Evolutionary conservation across 1,140 invertebrate species (phyloP).

Genomic region (Papilio glaucus): DNA sequence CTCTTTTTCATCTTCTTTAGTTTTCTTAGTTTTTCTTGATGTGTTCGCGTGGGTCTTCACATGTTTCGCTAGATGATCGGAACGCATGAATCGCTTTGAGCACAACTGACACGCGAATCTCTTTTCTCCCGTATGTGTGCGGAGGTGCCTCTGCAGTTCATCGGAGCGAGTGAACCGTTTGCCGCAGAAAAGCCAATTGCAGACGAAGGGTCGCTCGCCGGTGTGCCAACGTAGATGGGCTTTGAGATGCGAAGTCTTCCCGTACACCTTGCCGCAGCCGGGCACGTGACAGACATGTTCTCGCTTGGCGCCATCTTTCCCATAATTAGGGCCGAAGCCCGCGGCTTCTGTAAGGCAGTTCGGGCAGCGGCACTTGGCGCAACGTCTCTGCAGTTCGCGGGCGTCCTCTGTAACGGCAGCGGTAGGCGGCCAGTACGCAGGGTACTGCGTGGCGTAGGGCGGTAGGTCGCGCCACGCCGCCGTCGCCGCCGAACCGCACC

Average conservation of each 20-base stretch:
- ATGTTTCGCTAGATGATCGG: slow-evolving; percentile 94
- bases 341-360: slow-evolving; percentile 88
- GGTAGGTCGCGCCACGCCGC: slow-evolving; percentile 65
- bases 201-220: slow-evolving; percentile 90
- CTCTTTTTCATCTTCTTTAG: slow-evolving; percentile 71
- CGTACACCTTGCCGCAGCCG: slow-evolving; percentile 96
- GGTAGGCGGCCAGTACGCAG: slow-evolving; percentile 65
- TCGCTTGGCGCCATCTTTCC: slow-evolving; percentile 86
- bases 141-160: slow-evolving; percentile 91
- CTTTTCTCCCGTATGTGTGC: slow-evolving; percentile 93
- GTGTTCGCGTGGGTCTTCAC: slow-evolving; percentile 90
- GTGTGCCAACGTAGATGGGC: slow-evolving; percentile 94
- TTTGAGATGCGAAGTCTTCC: slow-evolving; percentile 95
- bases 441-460: slow-evolving; percentile 69
- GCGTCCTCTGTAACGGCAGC: slow-evolving; percentile 66
- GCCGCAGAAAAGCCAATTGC: slow-evolving; percentile 92
- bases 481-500: slow-evolving; percentile 62
- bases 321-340: slow-evolving; percentile 84
- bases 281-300: slow-evolving; percentile 95
- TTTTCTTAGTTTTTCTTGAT: slow-evolving; percentile 79
- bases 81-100: slow-evolving; percentile 91
- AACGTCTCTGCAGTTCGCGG: slow-evolving; percentile 78
- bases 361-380: slow-evolving; percentile 88
- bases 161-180: slow-evolving; percentile 95
- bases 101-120: slow-evolving; percentile 90